A percentile compares a stretch with the other conserved stretches of the same genome.
phyloP scores from a whole-genome alignment of 2,797 vertebrate species.

The Sparidentex hasta region DNA sequence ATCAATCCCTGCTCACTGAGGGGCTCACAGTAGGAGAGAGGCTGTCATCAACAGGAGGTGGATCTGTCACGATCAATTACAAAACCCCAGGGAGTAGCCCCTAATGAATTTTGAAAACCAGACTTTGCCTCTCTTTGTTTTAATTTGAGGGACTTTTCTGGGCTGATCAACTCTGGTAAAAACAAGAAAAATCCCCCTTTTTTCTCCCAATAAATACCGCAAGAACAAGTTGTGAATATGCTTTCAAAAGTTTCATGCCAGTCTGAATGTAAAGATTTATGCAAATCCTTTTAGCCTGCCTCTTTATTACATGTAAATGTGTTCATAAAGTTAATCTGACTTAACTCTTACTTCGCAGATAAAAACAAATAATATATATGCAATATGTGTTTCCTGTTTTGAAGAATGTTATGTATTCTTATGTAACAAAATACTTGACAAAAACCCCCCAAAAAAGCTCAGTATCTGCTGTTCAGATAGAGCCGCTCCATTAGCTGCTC shows the following conservation, averaged over 20 bases:
- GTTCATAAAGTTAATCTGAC: conserved; percentile 26
- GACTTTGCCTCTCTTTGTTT: conserved; percentile 57
- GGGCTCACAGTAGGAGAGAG: conserved; percentile 70
- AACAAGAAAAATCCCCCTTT: conserved; percentile 2
- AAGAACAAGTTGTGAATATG: conserved; percentile 9
- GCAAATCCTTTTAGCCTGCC: conserved; percentile 24
- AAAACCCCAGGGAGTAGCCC: conserved; percentile 66
- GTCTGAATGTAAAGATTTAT: conserved; percentile 9
- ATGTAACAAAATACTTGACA: too few species aligned
- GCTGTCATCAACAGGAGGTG: conserved; percentile 81
- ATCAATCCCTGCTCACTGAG: conserved; percentile 80
- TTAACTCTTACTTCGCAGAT: background rate
- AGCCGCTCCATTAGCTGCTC: conserved; percentile 11
- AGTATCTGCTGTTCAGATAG: conserved; percentile 13
- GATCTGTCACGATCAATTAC: conserved; percentile 83
- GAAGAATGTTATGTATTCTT: background rate
- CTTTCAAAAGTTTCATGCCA: conserved; percentile 1
- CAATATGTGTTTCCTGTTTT: conserved; percentile 15
- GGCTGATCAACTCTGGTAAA: conserved; percentile 34
- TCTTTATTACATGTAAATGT: conserved; percentile 24
- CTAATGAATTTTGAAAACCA: conserved; percentile 71
- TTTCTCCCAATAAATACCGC: background rate
- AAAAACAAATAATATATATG: background rate
- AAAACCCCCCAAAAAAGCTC: background rate
- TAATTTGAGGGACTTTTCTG: conserved; percentile 35